Base-by-base conservation (phyloP, 2,113 vertebrate species). In the Tauraco erythrolophus region DNA sequence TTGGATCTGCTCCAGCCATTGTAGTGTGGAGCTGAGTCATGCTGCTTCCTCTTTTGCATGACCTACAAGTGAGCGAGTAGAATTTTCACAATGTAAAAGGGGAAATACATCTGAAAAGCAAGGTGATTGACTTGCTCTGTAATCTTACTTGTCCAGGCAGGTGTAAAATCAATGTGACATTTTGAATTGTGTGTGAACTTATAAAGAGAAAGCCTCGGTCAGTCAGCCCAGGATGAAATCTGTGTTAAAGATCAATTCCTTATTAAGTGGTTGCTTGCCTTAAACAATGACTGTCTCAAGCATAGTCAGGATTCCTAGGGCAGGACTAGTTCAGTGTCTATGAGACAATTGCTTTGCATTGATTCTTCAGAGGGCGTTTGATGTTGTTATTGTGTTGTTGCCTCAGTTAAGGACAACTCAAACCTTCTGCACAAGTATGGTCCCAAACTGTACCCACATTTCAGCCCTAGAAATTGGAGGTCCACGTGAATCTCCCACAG, bases 1-100 rank as follows among this genome's bases (percentile, higher is more conserved):
- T 92, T 97, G 95, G 92, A 95, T 82, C 89, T 68, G 77, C 60
- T 96, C 96, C 95, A 97, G 56, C 83, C 96, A 93, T 97, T 98
- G 93, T 95, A 95, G 68, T 83, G 68, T 75, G 75, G 48, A 97
- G 96, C 96, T 97, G 96, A 97, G 91, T 97, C 95, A 97, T 93
- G 94, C 94, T 92, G 66, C 76, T 97, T 97, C 84, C 92, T 96
- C 89, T 91, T 91, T 92, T 91, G 89, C 72, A 35, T 84, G 84
- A 75, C 76, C 93, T 84, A 13, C 71, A 54, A 95, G 75, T 50
- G 75, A 92, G 81, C 64, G 93, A 96, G 72, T 87, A 83, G 75
- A 86, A 89, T 95, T 95, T 94, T 91, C 80, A 92, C 88, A 80
- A 91, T 83, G 69, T 68, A 86, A 83, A 91, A 89, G 56, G 65